Evolutionary conservation across 1,140 invertebrate genomes (phyloP).

Genomic region (Odontomachus brunneus): DNA sequence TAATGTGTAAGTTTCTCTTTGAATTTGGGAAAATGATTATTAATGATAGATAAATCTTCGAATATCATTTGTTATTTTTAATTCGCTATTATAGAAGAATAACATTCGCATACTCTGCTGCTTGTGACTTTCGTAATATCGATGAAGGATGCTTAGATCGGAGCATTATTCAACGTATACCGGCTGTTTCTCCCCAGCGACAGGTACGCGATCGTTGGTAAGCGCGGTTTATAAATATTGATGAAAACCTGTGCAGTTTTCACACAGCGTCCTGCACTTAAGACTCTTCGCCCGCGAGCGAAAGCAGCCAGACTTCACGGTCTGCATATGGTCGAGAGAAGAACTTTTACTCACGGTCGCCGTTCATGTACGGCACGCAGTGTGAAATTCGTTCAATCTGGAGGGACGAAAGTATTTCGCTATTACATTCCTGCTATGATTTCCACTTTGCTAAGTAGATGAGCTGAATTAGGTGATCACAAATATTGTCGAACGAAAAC

Average conservation of each 20-base stretch:
- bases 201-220: neutral
- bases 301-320: slow-evolving; percentile 80
- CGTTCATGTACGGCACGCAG: neutral
- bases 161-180: neutral
- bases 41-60: too few relatives aligned
- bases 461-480: too few relatives aligned
- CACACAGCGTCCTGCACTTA: slow-evolving; percentile 60
- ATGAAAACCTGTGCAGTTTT: slow-evolving; percentile 57
- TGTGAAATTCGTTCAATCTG: slow-evolving; percentile 41
- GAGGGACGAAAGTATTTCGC: neutral
- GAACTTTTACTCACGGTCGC: slow-evolving; percentile 81
- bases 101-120: neutral
- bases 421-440: neutral
- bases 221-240: slow-evolving; percentile 64
- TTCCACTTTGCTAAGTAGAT: too few relatives aligned
- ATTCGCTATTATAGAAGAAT: too few relatives aligned
- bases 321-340: slow-evolving; percentile 79
- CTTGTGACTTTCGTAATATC: neutral
- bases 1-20: too few relatives aligned
- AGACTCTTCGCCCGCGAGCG: slow-evolving; percentile 67
- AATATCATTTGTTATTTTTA: too few relatives aligned
- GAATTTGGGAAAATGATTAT: too few relatives aligned
- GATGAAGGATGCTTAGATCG: neutral
- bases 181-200: neutral
- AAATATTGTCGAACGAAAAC: too few relatives aligned